Evolutionary conservation across 1,140 invertebrate genomes (phyloP), one percentile per base, ranked within the genome.

Genomic region (Palaemon carinicauda): DNA sequence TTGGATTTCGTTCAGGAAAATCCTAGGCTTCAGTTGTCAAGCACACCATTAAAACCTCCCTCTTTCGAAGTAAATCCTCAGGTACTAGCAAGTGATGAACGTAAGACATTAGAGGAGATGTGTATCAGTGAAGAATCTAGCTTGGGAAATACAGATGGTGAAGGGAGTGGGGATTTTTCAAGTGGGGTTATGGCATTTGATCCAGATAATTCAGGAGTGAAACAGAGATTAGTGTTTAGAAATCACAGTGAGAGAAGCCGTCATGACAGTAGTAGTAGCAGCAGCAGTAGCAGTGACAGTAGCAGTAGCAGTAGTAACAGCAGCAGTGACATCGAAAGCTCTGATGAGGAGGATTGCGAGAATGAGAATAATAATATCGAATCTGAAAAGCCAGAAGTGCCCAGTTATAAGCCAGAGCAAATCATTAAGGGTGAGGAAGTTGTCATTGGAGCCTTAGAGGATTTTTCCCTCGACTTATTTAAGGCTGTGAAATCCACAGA

Each of bases 391-490:
- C 1, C 19, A 82, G n/a, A 56, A 41, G 24, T 71, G 24, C 87
- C 74, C 5, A 88, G 77, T 24, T 88, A 80, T 75, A 80, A 74
- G 21, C 81, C 87, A 33, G 87, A 88, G 27, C 29, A 88, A 60
- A 69, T 88, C 5, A 60, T 88, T 19, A 50, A 73, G 41, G 87
- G 87, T n/a, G 81, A 88, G 75, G 82, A 88, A 3, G 19, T 88
- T 19, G 82, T 88, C 33, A 88, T 88, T 17, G 87, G 87, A 74
- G 82, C 87, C 9, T 80, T 81, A 52, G 81, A 88, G 7, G 82
- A 88, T 65, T 85, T 75, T 80, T 88, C 87, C 1, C 71, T 88
- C 9, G 87, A 88, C 15, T 53, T 88, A 14, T 88, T 84, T 51
- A 84, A 65, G 60, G 77, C 81, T 27, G 77, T 83, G 29, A 88